phyloP scores from a whole-genome alignment of 2,113 vertebrate species.

The Ornithorhynchus anatinus region DNA sequence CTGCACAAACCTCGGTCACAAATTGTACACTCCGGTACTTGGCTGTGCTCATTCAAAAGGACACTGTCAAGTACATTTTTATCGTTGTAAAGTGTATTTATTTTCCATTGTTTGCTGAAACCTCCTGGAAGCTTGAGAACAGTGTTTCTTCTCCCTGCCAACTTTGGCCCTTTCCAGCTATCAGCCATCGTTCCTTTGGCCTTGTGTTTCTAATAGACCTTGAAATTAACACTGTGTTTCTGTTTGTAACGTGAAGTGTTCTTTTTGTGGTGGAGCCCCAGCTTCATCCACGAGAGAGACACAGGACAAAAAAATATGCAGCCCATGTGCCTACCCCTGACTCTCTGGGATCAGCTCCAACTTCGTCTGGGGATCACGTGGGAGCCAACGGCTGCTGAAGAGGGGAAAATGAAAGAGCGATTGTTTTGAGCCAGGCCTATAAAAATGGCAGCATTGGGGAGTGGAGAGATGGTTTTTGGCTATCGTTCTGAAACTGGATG shows the following conservation, averaged over 20 bases:
- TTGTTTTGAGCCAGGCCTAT: background rate
- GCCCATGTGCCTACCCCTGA: conserved; percentile 26
- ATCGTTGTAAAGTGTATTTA: conserved; percentile 56
- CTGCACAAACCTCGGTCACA: conserved; percentile 37
- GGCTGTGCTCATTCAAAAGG: conserved; percentile 57
- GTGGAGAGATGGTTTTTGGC: background rate
- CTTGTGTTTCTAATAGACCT: conserved; percentile 61
- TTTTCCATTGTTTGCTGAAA: conserved; percentile 61
- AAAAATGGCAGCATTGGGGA: background rate
- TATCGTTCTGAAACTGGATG: background rate
- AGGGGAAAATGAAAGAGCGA: conserved; percentile 8
- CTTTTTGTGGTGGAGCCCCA: background rate
- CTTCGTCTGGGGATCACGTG: background rate
- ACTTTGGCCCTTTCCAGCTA: conserved; percentile 37
- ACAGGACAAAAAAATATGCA: conserved; percentile 35
- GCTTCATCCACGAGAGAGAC: conserved; percentile 38
- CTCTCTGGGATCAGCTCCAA: conserved; percentile 3
- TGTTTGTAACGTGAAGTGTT: background rate
- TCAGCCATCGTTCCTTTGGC: conserved; percentile 38
- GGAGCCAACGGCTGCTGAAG: background rate
- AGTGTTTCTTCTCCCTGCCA: conserved; percentile 59
- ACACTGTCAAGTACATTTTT: conserved; percentile 58
- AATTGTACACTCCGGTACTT: conserved; percentile 35
- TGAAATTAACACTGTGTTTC: conserved; percentile 62
- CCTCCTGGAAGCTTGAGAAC: conserved; percentile 57